Evolutionary conservation across 2,797 vertebrate species (phyloP).

Genomic region (Melopsittacus undulatus): DNA sequence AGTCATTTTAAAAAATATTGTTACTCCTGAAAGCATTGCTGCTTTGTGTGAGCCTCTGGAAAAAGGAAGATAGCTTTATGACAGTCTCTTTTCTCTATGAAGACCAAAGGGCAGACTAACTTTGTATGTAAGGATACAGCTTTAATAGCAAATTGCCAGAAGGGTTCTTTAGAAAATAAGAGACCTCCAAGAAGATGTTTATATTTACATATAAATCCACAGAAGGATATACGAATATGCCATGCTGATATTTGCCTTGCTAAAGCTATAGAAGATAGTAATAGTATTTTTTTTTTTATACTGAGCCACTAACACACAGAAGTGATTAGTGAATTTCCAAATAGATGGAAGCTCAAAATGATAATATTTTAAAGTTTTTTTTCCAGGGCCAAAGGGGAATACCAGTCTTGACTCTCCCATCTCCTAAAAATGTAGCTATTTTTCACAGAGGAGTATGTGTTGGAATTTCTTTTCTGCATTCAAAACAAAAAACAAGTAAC

Average conservation of each 20-base stretch:
- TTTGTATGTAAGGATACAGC: not conserved
- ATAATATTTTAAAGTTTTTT: not conserved
- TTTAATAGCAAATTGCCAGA: constrained; percentile 51
- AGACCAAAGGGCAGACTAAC: constrained; percentile 40
- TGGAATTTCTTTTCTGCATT: not conserved
- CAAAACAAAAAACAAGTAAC: not conserved
- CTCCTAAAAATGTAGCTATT: not conserved
- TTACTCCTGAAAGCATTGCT: not conserved
- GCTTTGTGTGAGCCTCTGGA: constrained; percentile 24
- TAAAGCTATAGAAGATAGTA: constrained; percentile 29
- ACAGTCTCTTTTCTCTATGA: constrained; percentile 1
- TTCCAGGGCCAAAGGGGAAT: not conserved
- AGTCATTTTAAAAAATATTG: not conserved
- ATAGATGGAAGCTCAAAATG: not conserved
- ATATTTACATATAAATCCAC: constrained; percentile 53
- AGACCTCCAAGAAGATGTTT: constrained; percentile 38
- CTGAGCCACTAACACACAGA: not conserved
- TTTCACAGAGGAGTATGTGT: not conserved
- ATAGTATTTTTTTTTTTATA: constrained; percentile 9
- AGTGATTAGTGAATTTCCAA: constrained; percentile 9
- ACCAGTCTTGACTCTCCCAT: not conserved
- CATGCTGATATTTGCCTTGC: constrained; percentile 20
- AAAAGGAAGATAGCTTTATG: constrained; percentile 38
- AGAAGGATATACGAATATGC: constrained; percentile 6
- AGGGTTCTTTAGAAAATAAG: constrained; percentile 19